A percentile compares a stretch with the other conserved stretches of the same genome.
Evolutionary conservation across 2,888 invertebrate species (phyloP).

Genomic region (Heliconius ethilla): DNA sequence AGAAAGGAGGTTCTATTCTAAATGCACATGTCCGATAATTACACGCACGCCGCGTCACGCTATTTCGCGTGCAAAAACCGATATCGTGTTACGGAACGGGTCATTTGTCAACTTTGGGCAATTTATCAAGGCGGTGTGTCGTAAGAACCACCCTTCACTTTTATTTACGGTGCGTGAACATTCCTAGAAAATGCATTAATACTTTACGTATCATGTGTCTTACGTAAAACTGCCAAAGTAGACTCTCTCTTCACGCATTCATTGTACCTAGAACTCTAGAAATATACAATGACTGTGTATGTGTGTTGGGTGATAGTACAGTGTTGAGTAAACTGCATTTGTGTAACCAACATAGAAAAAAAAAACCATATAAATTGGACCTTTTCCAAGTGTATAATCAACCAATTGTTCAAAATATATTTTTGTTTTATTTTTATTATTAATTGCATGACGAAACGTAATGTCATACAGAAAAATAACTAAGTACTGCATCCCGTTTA

Average conservation of each 20-base stretch:
- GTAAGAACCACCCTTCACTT: slow-evolving; percentile 43
- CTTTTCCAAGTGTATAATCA: too few relatives aligned
- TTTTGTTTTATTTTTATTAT: too few relatives aligned
- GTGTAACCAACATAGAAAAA: too few relatives aligned
- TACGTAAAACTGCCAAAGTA: neutral
- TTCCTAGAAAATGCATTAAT: slow-evolving; percentile 6
- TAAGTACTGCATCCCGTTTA: too few relatives aligned
- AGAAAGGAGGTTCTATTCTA: slow-evolving; percentile 18
- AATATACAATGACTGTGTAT: too few relatives aligned
- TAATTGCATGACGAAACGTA: too few relatives aligned
- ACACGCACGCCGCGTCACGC: slow-evolving; percentile 49
- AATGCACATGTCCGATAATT: slow-evolving; percentile 39
- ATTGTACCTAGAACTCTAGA: too few relatives aligned
- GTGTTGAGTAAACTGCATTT: too few relatives aligned
- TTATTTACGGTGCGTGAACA: slow-evolving; percentile 36
- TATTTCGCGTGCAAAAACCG: slow-evolving; percentile 51
- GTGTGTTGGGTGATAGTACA: too few relatives aligned
- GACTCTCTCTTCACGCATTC: neutral
- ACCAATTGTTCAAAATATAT: too few relatives aligned
- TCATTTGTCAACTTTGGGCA: slow-evolving; percentile 51
- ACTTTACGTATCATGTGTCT: neutral
- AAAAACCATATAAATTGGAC: too few relatives aligned
- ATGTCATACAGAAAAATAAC: too few relatives aligned
- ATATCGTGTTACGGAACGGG: slow-evolving; percentile 43
- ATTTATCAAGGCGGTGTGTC: slow-evolving; percentile 45